These are phyloP conservation scores for Habropoda laboriosa DNA, from an alignment of 1,140 invertebrate genomes.

Conservation along the genomic window DNA sequence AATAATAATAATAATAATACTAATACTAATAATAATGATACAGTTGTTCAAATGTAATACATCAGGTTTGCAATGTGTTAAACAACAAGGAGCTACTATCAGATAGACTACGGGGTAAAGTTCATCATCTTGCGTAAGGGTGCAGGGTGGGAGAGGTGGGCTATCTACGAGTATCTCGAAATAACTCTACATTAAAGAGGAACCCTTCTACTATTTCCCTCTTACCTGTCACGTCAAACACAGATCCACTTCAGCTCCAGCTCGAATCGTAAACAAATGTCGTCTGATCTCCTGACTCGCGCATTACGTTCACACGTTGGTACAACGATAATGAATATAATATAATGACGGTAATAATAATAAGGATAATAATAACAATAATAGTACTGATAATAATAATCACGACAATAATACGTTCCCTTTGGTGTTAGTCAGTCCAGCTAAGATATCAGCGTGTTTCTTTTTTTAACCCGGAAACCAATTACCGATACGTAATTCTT, in stretches of 20 bases:
- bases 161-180: no score
- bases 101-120: no score
- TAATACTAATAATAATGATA: no score
- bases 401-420: conserved; percentile 1
- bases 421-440: conserved; percentile 13
- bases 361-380: conserved; percentile 12
- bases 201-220: neutral
- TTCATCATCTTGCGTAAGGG: neutral
- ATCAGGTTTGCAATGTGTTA: no score
- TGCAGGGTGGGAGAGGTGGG: no score
- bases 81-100: no score
- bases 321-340: conserved; percentile 33
- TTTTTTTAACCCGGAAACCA: no score
- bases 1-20: no score
- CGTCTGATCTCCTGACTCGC: neutral
- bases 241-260: neutral
- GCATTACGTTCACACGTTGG: conserved; percentile 16
- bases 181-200: no score
- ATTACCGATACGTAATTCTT: no score
- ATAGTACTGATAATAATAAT: neutral
- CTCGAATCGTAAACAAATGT: conserved; percentile 21
- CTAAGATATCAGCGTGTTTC: neutral
- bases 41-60: no score
- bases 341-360: conserved; percentile 27
- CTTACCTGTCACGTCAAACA: conserved; percentile 31